Evolutionary conservation across 1,140 invertebrate species (phyloP).

Genomic region (Ips nitidus): DNA sequence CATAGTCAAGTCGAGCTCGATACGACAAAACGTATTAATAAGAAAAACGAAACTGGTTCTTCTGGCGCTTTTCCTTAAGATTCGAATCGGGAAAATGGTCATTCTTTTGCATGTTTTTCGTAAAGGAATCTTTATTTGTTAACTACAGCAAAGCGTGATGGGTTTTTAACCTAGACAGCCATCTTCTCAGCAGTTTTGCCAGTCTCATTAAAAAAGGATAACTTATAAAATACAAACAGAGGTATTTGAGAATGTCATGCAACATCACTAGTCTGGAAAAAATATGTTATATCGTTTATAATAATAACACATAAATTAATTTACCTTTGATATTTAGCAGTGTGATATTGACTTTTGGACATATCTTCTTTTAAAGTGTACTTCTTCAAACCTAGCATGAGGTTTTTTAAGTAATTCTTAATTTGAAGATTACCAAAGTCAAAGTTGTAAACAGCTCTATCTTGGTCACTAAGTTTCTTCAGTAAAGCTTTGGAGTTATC

Average conservation of each 20-base stretch:
- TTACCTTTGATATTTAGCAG: conserved; percentile 34
- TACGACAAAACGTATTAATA: too few species aligned
- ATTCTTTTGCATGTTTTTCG: too few species aligned
- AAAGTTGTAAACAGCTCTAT: conserved; percentile 34
- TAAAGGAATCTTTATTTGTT: too few species aligned
- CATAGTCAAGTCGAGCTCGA: too few species aligned
- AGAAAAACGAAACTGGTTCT: too few species aligned
- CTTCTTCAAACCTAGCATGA: conserved; percentile 35
- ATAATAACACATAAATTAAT: neutral
- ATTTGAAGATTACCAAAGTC: conserved; percentile 30
- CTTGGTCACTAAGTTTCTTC: conserved; percentile 24
- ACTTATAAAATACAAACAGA: conserved; percentile 6
- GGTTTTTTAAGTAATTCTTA: conserved; percentile 29
- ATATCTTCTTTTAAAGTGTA: conserved; percentile 40
- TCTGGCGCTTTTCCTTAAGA: too few species aligned
- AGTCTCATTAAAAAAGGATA: neutral
- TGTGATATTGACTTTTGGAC: conserved; percentile 30
- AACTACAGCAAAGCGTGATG: too few species aligned
- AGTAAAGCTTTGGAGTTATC: conserved; percentile 32
- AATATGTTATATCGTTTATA: too few species aligned
- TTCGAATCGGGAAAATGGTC: too few species aligned
- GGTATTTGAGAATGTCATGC: conserved; percentile 21
- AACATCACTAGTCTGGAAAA: conserved; percentile 20
- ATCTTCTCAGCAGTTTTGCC: too few species aligned
- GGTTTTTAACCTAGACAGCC: too few species aligned